These are phyloP conservation scores for Rousettus leschenaultii DNA, from an alignment of 2,113 vertebrate genomes.

Conservation along the genomic window DNA sequence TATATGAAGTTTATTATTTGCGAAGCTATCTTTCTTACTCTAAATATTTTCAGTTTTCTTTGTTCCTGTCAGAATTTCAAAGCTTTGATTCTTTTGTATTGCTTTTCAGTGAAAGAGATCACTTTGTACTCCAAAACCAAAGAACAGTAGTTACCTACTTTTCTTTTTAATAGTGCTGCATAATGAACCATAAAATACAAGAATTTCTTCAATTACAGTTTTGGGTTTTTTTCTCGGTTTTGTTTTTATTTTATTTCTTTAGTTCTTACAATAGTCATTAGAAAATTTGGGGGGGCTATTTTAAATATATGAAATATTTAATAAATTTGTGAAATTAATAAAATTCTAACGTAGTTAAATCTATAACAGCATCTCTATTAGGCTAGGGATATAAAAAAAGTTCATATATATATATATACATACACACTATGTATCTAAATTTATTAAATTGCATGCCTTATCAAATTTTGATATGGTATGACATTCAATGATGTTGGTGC, in stretches of 20 bases:
- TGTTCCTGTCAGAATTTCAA: not conserved
- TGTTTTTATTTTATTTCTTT: not conserved
- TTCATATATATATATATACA: not conserved
- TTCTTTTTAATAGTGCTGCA: not conserved
- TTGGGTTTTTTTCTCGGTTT: not conserved
- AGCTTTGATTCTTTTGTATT: constrained; percentile 11
- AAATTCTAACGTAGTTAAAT: constrained; percentile 32
- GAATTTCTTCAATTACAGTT: not conserved
- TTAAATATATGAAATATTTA: not conserved
- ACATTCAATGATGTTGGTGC: not conserved
- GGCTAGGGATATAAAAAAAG: not conserved
- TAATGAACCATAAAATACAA: not conserved
- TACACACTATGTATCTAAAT: not conserved
- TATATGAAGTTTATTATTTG: not conserved
- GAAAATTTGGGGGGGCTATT: not conserved
- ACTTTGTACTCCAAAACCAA: constrained; percentile 12
- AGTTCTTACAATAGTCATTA: not conserved
- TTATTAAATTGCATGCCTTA: constrained; percentile 22
- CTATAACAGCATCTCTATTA: not conserved
- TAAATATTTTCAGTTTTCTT: constrained; percentile 20
- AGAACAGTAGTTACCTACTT: not conserved
- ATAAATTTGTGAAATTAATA: not conserved
- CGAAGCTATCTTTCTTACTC: not conserved
- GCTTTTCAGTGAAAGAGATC: not conserved
- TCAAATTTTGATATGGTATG: not conserved